phyloP scores from a whole-genome alignment of 2,113 vertebrate species.

The Symphodus melops region DNA sequence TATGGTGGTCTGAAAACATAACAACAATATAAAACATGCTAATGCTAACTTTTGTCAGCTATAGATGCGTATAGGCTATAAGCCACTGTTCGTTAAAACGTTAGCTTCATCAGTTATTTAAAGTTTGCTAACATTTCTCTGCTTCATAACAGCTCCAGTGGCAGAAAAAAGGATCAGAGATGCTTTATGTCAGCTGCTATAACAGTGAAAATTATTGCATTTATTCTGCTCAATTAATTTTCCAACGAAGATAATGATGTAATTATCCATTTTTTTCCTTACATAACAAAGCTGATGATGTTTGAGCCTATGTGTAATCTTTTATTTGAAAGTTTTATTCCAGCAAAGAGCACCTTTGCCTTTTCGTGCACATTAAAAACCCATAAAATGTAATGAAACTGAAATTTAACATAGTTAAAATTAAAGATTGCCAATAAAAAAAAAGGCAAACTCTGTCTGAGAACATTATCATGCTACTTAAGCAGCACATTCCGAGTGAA shows the following conservation, averaged over 20 bases:
- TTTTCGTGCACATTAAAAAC: conserved; percentile 3
- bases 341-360: conserved; percentile 9
- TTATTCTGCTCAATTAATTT: not conserved
- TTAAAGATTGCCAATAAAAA: conserved; percentile 20
- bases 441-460: not conserved
- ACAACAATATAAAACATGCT: too few relatives aligned
- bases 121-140: not conserved
- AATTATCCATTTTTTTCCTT: not conserved
- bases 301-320: not conserved
- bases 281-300: not conserved
- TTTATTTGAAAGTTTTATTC: not conserved
- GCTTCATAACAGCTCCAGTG: not conserved
- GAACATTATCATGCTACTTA: conserved; percentile 39
- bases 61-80: not conserved
- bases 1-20: too few relatives aligned
- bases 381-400: conserved; percentile 39
- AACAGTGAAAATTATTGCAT: not conserved
- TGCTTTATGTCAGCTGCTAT: not conserved
- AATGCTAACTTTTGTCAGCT: too few relatives aligned
- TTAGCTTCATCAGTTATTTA: not conserved
- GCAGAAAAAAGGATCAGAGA: not conserved
- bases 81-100: too few relatives aligned
- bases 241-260: not conserved
- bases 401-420: conserved; percentile 27
- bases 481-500: conserved; percentile 30